Evolutionary conservation across 2,797 vertebrate species (phyloP).

Genomic region (Thunnus albacares): DNA sequence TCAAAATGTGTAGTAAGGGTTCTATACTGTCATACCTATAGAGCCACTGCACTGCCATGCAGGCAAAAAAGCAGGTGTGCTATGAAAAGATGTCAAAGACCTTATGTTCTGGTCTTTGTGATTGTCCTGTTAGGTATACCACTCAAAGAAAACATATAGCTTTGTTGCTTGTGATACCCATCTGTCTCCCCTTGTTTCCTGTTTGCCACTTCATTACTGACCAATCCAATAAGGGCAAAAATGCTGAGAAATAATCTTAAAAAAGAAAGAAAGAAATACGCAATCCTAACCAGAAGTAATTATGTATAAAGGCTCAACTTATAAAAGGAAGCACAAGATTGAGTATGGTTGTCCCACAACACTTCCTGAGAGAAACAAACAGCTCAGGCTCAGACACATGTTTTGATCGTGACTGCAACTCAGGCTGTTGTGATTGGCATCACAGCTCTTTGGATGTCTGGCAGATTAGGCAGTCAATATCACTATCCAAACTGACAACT

Average conservation of each 20-base stretch:
- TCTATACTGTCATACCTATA: not conserved
- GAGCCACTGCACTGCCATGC: not conserved
- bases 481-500: constrained; percentile 13
- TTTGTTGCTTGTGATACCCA: no score
- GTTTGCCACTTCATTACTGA: no score
- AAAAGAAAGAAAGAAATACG: not conserved
- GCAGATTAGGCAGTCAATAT: constrained; percentile 25
- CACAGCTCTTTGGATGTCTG: constrained; percentile 11
- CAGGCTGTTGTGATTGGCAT: constrained; percentile 1
- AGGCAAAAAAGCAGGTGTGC: not conserved
- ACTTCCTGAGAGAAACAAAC: not conserved
- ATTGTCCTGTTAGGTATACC: not conserved
- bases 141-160: no score
- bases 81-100: not conserved
- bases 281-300: not conserved
- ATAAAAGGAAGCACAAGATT: no score
- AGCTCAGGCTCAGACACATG: not conserved
- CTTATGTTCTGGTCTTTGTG: not conserved
- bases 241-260: no score
- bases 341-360: not conserved
- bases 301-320: not conserved
- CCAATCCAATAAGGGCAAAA: no score
- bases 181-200: no score
- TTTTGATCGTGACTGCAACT: not conserved
- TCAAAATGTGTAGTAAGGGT: no score